These are phyloP conservation scores for Phaethon lepturus DNA, from an alignment of 2,113 vertebrate species.

Conservation along the genomic window DNA sequence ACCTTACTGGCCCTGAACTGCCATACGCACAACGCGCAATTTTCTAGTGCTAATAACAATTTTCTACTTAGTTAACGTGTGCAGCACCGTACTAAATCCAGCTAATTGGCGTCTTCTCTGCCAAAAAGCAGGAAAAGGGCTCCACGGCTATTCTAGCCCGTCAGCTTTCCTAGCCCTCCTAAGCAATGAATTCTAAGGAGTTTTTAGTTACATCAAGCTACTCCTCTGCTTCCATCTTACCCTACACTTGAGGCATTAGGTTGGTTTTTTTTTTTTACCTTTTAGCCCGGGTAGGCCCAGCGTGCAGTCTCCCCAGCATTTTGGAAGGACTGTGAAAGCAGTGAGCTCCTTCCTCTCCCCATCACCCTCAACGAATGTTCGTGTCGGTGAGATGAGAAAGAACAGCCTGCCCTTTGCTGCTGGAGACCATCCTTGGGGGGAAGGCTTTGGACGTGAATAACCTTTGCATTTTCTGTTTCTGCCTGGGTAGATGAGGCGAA, in stretches of 20 bases:
- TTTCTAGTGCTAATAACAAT: background rate
- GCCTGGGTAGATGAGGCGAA: background rate
- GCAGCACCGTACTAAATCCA: background rate
- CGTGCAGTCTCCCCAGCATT: background rate
- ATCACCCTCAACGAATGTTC: background rate
- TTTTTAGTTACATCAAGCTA: background rate
- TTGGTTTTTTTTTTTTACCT: background rate
- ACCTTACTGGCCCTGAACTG: background rate
- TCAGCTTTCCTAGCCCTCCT: background rate
- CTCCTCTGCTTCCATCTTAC: background rate
- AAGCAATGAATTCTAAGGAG: background rate
- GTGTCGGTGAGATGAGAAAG: background rate
- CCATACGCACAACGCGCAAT: background rate
- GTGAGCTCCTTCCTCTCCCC: background rate
- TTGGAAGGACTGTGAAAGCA: background rate
- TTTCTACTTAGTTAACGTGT: background rate
- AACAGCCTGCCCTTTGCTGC: background rate
- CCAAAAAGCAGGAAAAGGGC: background rate
- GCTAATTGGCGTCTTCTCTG: background rate
- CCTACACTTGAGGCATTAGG: background rate
- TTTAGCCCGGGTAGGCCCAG: background rate
- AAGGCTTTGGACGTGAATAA: background rate
- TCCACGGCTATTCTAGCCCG: background rate
- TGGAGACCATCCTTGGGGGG: background rate
- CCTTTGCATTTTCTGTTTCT: background rate